Conservation (phyloP, 2,113 vertebrate genomes). For the Taxidea taxus region DNA sequence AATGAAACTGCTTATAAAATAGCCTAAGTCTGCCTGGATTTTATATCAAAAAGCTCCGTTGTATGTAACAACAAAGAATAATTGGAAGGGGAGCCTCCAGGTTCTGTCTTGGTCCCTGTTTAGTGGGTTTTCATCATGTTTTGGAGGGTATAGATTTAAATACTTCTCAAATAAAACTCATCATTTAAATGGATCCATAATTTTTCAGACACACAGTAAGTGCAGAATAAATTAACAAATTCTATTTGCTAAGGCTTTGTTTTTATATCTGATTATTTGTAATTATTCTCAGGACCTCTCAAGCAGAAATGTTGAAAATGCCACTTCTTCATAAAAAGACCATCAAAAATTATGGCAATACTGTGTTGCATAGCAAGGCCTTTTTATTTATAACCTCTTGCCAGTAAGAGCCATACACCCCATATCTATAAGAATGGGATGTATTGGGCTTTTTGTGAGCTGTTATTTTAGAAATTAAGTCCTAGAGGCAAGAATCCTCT, state of each 20-base stretch:
- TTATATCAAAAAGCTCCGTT: neutral
- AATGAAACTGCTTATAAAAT: slow-evolving; percentile 43
- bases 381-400: neutral
- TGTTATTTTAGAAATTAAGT: neutral
- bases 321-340: neutral
- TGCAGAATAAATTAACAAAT: neutral
- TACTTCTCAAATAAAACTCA: neutral
- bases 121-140: neutral
- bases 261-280: neutral
- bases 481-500: neutral
- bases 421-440: neutral
- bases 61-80: neutral
- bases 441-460: neutral
- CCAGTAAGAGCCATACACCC: neutral
- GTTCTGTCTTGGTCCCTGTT: neutral
- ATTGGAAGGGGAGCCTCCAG: neutral
- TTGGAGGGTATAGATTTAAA: neutral
- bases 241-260: neutral
- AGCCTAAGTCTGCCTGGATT: neutral
- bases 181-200: neutral
- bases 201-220: neutral
- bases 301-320: neutral
- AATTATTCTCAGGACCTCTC: neutral
- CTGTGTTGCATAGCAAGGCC: neutral
- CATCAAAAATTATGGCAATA: neutral